These are phyloP conservation scores for Excalfactoria chinensis DNA, from an alignment of 2,113 vertebrate genomes.

Conservation along the genomic window DNA sequence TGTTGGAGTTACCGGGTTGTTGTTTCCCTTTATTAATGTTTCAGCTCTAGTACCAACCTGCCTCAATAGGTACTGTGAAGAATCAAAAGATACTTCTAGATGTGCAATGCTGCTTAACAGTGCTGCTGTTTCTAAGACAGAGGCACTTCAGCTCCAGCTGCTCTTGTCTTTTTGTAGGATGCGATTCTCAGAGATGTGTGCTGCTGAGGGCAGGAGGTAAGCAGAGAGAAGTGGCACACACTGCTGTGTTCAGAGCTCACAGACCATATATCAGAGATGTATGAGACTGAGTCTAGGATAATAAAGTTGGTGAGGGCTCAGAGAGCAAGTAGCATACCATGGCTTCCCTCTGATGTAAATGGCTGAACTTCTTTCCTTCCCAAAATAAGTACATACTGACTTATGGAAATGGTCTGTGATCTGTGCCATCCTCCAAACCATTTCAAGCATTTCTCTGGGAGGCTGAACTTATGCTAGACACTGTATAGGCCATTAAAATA, in stretches of 20 bases:
- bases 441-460: neutral
- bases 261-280: neutral
- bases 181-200: neutral
- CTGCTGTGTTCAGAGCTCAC: neutral
- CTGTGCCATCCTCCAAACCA: neutral
- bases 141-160: neutral
- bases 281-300: neutral
- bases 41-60: neutral
- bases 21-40: neutral
- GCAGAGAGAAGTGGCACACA: neutral
- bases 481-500: neutral
- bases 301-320: neutral
- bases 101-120: neutral
- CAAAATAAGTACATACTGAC: neutral
- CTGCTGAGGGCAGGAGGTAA: neutral
- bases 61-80: neutral
- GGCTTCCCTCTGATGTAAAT: neutral
- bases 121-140: neutral
- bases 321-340: neutral
- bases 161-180: neutral
- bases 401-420: accelerated
- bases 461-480: neutral
- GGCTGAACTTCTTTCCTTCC: neutral
- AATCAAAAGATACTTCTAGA: neutral
- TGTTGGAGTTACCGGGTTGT: neutral